phyloP scores from a whole-genome alignment of 2,113 vertebrate genomes.

The Engraulis encrasicolus region DNA sequence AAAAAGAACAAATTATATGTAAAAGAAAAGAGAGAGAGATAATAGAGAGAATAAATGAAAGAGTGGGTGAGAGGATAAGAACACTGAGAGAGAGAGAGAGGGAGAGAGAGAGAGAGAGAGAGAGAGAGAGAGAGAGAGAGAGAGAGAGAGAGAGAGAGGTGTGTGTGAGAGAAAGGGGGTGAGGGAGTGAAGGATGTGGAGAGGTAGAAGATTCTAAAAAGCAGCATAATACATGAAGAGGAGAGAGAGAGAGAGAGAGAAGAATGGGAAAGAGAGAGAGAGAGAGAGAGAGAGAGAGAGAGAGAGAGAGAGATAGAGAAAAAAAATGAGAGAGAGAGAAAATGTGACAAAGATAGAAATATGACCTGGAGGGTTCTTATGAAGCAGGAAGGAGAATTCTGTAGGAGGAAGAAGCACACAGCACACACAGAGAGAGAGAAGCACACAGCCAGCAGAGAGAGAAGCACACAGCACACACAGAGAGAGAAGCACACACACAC shows the following conservation, averaged over 20 bases:
- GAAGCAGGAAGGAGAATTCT: neutral
- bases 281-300: neutral
- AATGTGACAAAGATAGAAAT: slow-evolving; percentile 30
- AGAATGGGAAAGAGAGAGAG: neutral
- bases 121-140: neutral
- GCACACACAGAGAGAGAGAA: neutral
- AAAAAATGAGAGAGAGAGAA: slow-evolving; percentile 24
- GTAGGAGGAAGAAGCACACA: slow-evolving; percentile 12
- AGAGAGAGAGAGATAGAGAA: slow-evolving; percentile 33
- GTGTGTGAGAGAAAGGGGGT: neutral
- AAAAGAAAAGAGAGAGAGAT: too few species aligned
- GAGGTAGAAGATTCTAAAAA: neutral
- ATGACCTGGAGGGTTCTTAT: neutral
- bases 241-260: neutral
- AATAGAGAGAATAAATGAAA: neutral
- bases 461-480: neutral
- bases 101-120: neutral
- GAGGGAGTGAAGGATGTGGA: neutral
- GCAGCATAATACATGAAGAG: neutral
- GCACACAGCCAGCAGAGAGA: neutral
- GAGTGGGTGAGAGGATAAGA: neutral
- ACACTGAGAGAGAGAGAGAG: neutral
- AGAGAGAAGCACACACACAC: too few species aligned
- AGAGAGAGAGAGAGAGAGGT: slow-evolving; percentile 17
- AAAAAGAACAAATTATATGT: neutral